Conservation (phyloP, 2,888 invertebrate species). For the Heteromurus nitidus region DNA sequence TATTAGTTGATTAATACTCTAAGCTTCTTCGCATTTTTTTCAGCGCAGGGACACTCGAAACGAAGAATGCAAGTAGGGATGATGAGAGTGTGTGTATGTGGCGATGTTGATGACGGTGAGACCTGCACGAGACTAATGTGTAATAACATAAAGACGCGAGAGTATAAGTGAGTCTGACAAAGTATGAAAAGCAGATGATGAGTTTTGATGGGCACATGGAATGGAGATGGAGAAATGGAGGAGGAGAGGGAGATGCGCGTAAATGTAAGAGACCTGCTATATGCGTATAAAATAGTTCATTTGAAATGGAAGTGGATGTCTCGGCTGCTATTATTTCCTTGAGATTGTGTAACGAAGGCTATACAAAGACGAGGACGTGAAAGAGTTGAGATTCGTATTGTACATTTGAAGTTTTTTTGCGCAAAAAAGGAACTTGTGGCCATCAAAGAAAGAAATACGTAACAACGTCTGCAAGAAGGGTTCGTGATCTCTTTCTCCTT, state of each 20-base stretch:
- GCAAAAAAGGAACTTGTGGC: neutral
- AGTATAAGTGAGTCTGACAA: slow-evolving; percentile 34
- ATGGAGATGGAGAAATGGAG: slow-evolving; percentile 3
- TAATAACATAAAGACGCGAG: neutral
- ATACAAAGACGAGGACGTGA: neutral
- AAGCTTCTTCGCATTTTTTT: slow-evolving; percentile 8
- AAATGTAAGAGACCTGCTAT: too few species aligned
- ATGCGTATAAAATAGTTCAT: neutral
- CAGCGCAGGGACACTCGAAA: neutral
- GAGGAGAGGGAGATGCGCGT: too few species aligned
- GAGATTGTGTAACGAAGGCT: neutral
- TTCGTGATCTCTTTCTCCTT: slow-evolving; percentile 49
- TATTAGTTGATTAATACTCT: slow-evolving; percentile 4
- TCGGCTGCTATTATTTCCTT: neutral
- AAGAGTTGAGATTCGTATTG: too few species aligned
- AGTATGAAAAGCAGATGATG: slow-evolving; percentile 34
- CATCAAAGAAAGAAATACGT: neutral
- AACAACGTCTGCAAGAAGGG: slow-evolving; percentile 35
- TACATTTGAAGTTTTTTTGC: neutral
- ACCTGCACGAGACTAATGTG: slow-evolving; percentile 14
- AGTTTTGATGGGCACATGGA: slow-evolving; percentile 5
- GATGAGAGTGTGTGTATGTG: neutral
- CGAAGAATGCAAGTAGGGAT: neutral
- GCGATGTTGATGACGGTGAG: slow-evolving; percentile 7
- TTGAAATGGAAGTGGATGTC: neutral